A percentile compares a stretch with the other conserved stretches of the same genome.
Evolutionary conservation across 1,140 invertebrate genomes (phyloP).

Genomic region (Araneus ventricosus): DNA sequence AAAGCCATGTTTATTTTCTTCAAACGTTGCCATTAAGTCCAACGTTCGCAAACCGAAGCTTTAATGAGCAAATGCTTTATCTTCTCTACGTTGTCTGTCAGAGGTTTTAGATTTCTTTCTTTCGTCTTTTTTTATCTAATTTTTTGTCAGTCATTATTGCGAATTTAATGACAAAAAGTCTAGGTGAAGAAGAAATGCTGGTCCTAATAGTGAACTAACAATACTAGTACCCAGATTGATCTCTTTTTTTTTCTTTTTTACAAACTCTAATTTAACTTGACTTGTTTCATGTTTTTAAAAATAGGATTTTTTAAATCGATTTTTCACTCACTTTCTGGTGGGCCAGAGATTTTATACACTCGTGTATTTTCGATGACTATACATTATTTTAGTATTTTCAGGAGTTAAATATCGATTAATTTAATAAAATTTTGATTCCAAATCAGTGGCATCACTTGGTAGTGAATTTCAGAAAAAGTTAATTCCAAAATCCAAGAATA

Average conservation of each 20-base stretch:
- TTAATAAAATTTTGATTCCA: not conserved
- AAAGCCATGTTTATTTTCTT: conserved; percentile 67
- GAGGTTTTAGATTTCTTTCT: conserved; percentile 9
- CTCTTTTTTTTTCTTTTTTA: not conserved
- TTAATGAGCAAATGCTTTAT: conserved; percentile 68
- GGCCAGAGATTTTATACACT: too few species aligned
- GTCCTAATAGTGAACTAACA: not conserved
- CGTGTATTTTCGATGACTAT: not conserved
- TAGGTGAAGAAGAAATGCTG: not conserved
- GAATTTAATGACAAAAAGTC: conserved; percentile 59
- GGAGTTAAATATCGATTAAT: too few species aligned
- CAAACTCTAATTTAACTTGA: not conserved
- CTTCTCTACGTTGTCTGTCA: not conserved
- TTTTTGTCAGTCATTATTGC: conserved; percentile 40
- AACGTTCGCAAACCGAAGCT: not conserved
- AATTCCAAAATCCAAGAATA: too few species aligned
- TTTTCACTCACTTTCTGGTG: not conserved
- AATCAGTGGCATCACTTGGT: not conserved
- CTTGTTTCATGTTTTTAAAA: not conserved
- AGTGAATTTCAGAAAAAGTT: too few species aligned
- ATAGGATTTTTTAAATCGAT: not conserved
- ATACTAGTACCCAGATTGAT: not conserved
- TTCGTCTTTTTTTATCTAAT: not conserved
- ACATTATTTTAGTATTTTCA: not conserved
- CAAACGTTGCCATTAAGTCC: conserved; percentile 39